These are phyloP conservation scores for Rhopilema esculentum DNA, from an alignment of 30 jellyfish, hydroid and myxozoan species.

Conservation along the genomic window DNA sequence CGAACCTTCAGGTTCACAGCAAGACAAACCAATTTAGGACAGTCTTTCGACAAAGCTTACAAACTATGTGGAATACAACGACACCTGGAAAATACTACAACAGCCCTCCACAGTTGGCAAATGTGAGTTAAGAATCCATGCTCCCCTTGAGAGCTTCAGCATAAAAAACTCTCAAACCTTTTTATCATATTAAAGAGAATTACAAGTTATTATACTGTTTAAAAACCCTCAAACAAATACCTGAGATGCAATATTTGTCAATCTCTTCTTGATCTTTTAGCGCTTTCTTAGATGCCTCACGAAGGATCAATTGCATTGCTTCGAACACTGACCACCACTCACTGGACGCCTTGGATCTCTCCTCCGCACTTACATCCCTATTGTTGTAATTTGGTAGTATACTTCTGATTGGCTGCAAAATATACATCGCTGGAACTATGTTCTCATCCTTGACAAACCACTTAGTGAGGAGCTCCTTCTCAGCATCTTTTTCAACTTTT, in stretches of 20 bases:
- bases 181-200: no score
- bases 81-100: no score
- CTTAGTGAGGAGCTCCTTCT: slow-evolving; percentile 53
- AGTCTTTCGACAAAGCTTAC: no score
- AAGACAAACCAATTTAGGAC: no score
- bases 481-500: slow-evolving; percentile 33
- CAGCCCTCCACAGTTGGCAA: no score
- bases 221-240: slow-evolving; percentile 47
- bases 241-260: slow-evolving; percentile 81
- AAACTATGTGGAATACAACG: no score
- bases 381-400: slow-evolving; percentile 80
- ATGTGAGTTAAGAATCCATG: no score
- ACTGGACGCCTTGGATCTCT: slow-evolving; percentile 73
- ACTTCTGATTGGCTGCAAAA: slow-evolving; percentile 77
- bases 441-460: slow-evolving; percentile 87
- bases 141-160: no score
- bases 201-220: not conserved
- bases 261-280: slow-evolving; percentile 14
- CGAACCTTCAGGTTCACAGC: no score
- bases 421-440: slow-evolving; percentile 76
- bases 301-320: slow-evolving; percentile 69
- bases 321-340: slow-evolving; percentile 95
- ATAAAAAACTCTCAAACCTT: no score
- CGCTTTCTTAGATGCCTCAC: slow-evolving; percentile 75
- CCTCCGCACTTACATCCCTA: slow-evolving; percentile 70